phyloP scores from a whole-genome alignment of 2,888 invertebrate species.

The Drosophila longiperda region DNA sequence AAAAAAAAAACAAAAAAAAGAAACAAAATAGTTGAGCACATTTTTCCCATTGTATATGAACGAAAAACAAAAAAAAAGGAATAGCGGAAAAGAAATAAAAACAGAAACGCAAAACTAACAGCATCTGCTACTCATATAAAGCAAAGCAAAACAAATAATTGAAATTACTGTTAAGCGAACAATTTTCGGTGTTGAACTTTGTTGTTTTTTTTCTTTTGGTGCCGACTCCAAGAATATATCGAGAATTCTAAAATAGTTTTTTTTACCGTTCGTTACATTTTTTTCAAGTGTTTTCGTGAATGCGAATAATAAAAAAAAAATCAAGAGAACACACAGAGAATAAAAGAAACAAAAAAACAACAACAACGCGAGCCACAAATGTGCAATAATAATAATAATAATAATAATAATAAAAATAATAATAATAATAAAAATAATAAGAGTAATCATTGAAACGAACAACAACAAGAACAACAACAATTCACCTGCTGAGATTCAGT shows the following conservation, averaged over 20 bases:
- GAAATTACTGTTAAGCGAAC: slow-evolving; percentile 11
- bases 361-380: slow-evolving; percentile 12
- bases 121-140: neutral
- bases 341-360: neutral
- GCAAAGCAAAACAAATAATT: slow-evolving; percentile 21
- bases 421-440: neutral
- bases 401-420: neutral
- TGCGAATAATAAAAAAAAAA: slow-evolving; percentile 2
- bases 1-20: neutral
- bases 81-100: neutral
- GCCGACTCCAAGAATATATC: neutral
- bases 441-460: slow-evolving; percentile 2
- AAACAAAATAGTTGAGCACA: slow-evolving; percentile 14
- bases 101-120: neutral
- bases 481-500: slow-evolving; percentile 19
- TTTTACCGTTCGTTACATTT: slow-evolving; percentile 35
- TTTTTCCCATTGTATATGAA: slow-evolving; percentile 1
- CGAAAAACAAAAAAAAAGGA: neutral
- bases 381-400: slow-evolving; percentile 37
- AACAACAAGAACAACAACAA: slow-evolving; percentile 11
- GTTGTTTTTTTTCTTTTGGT: slow-evolving; percentile 5
- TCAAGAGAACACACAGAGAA: slow-evolving; percentile 9
- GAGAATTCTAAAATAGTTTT: slow-evolving; percentile 23
- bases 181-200: slow-evolving; percentile 20
- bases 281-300: slow-evolving; percentile 30